Conservation (phyloP, 1,140 invertebrate species). For the Aphelinus atriplicis region DNA sequence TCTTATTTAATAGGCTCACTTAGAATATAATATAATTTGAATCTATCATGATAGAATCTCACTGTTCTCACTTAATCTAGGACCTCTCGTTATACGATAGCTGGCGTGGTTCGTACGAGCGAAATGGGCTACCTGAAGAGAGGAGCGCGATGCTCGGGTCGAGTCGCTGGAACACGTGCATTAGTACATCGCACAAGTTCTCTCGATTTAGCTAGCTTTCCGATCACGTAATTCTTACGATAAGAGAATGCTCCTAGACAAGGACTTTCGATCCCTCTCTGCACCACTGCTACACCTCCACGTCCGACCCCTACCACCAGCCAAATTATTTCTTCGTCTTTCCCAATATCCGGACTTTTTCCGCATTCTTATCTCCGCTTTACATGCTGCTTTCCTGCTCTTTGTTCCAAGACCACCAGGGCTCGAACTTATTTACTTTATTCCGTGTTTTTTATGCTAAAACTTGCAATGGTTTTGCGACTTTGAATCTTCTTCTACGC, state of each 20-base stretch:
- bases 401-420: background rate
- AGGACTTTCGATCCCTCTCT: background rate
- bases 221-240: conserved; percentile 29
- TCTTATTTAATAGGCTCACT: too few species aligned
- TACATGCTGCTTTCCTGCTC: background rate
- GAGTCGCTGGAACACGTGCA: conserved; percentile 3
- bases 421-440: conserved; percentile 6
- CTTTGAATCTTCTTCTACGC: background rate
- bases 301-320: background rate
- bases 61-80: too few species aligned
- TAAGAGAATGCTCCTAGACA: background rate
- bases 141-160: background rate
- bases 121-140: too few species aligned
- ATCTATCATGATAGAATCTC: too few species aligned
- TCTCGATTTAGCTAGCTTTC: conserved; percentile 12
- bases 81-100: too few species aligned
- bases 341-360: too few species aligned
- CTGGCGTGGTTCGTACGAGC: too few species aligned
- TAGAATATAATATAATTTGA: too few species aligned
- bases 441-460: conserved; percentile 6
- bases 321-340: background rate
- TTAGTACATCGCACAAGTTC: conserved; percentile 14
- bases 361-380: background rate
- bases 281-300: background rate
- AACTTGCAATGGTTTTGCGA: background rate